Conservation (phyloP, 2,888 invertebrate species). For the Apomyelois bistriatella region DNA sequence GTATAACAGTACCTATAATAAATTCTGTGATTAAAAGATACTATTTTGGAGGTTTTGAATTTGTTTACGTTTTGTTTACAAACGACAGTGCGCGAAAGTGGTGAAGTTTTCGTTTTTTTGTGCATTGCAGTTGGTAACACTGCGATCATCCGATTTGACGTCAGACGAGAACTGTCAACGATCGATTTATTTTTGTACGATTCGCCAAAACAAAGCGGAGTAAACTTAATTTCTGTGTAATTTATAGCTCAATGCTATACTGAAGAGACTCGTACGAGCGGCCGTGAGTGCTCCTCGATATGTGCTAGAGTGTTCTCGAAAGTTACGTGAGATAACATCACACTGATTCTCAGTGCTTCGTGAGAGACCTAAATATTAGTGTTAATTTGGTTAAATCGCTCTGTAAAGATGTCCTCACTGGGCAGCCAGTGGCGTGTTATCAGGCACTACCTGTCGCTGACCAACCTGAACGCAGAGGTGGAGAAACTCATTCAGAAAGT, state of each 20-base stretch:
- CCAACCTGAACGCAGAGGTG: conserved; percentile 56
- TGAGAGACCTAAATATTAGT: too few relatives aligned
- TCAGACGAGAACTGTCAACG: conserved; percentile 51
- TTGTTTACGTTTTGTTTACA: background rate
- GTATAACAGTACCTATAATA: too few relatives aligned
- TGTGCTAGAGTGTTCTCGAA: conserved; percentile 1
- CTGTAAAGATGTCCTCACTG: conserved; percentile 53
- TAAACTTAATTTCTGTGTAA: background rate
- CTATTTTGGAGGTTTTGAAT: background rate
- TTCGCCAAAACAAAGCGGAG: conserved; percentile 16
- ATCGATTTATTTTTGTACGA: conserved; percentile 52
- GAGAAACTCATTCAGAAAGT: conserved; percentile 63
- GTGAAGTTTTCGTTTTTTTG: conserved; percentile 36
- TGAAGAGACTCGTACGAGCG: background rate
- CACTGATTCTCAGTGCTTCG: too few relatives aligned
- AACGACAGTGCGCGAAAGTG: conserved; percentile 12
- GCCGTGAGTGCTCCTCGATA: background rate
- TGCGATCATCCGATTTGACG: conserved; percentile 67
- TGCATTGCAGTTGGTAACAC: conserved; percentile 45
- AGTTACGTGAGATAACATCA: background rate
- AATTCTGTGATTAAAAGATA: too few relatives aligned
- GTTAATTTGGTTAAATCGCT: too few relatives aligned
- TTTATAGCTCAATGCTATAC: background rate
- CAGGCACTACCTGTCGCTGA: conserved; percentile 60
- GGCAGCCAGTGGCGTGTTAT: conserved; percentile 69